Base-by-base conservation (phyloP, 1,140 invertebrate genomes). In the Stenopsyche tienmushanensis region DNA sequence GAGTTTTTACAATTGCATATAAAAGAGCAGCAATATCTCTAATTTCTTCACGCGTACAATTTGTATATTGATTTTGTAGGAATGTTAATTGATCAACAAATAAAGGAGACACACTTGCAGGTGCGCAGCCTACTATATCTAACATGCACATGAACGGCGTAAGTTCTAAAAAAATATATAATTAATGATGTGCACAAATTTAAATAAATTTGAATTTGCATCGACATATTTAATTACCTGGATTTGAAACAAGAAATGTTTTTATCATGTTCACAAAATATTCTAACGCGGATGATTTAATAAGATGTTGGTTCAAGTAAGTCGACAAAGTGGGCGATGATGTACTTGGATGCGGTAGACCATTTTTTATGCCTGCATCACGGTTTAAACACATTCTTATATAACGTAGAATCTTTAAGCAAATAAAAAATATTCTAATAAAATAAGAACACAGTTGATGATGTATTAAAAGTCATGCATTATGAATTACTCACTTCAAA, bases 11-110 rank as follows among this genome's bases (percentile, higher is more conserved):
- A 29, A 90, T 78, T 15, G 85, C 86, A 74, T 87, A 88, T 54
- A 93, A 79, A 62, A 87, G 80, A 1, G 90, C 84, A 3, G 85
- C 83, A 24, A 84, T 77, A 71, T 90, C 85, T 34, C 90, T 80
- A n/a, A 92, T 81, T 42, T 91, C 88, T 72, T 90, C 89, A 67
- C 88, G 87, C 7, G 83, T 85, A n/a, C 86, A 88, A 23, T 80
- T 84, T 3, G 74, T 77, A 49, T 91, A 82, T 49, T 90, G 80
- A 66, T 82, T 84, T 66, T 81, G 75, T 1, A 88, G 75, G 84
- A 88, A 91, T 21, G 83, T 78, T 13, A 88, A 72, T 44, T 89
- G 80, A 20, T 82, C 77, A 1, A 81, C 74, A 71, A 86, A 83
- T 63, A 84, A 77, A 10, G 81, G 72, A 3, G 86, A 78, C 70